Base-by-base conservation (phyloP, 2,888 invertebrate genomes). In the Nipponacmea schrenckii region DNA sequence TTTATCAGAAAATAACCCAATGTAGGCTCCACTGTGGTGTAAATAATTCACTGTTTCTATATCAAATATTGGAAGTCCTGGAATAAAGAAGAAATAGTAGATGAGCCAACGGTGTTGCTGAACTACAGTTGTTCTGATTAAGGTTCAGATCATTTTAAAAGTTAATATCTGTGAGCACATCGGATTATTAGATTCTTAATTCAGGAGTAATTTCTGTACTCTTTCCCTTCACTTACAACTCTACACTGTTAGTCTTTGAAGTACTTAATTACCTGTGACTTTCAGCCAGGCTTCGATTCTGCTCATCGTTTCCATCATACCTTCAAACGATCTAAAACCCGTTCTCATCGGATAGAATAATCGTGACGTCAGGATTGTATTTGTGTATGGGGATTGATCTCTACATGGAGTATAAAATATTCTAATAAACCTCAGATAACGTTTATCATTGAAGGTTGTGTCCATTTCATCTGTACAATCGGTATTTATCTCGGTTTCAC, bases 291-390 rank as follows among this genome's bases (percentile, higher is more conserved):
- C 78, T 46, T 79, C 79, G 15, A 83, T 75, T 62, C 82, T 71
- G 15, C 71, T 76, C 81, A 83, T 81, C 0, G 82, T 82, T 66
- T 80, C 75, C 15, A 72, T 75, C 81, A 83, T 81, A 1, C 74
- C 72, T 68, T 83, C 82, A 66, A 79, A 81, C 2, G 69, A 50
- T 27, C 66, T 63, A 7, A 66, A 62, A 5, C 79, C 78, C 26
- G 69, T 76, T 15, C 77, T 69, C 0, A 73, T 74, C 0, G 82
- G 82, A 39, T 79, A 73, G 48, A 83, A 82, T n/a, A 80, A 46
- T 20, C 70, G 74, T 45, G 78, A 74, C 17, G 77, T 70, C 31
- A 80, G 62, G 14, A 68, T 17, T 17, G 72, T 67, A 20, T 62
- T 63, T 14, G 67, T 46, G 50, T 68, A 68, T 46, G 75, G 56